Conservation (phyloP, 2,888 invertebrate species). For the Drymonia ruficornis region DNA sequence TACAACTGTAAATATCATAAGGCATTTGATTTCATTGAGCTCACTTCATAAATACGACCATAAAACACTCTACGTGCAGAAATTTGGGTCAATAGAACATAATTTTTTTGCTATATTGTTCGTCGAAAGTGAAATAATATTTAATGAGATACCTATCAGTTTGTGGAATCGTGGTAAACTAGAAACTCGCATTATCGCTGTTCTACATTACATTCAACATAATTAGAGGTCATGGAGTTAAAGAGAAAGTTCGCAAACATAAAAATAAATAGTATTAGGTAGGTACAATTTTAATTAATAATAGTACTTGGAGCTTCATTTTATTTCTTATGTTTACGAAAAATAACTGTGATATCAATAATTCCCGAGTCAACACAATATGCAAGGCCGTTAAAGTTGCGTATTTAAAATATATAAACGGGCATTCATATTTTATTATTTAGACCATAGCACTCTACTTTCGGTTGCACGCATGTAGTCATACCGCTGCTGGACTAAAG, state of each 20-base stretch:
- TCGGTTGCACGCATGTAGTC: too few species aligned
- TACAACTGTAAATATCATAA: background rate
- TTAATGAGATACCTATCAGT: slow-evolving; percentile 6
- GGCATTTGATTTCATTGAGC: background rate
- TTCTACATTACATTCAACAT: background rate
- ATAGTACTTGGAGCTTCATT: too few species aligned
- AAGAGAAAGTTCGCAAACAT: slow-evolving; percentile 1
- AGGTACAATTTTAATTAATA: too few species aligned
- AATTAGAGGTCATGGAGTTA: slow-evolving; percentile 12
- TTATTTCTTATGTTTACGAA: too few species aligned
- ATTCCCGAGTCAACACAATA: too few species aligned
- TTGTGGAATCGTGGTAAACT: slow-evolving; percentile 8
- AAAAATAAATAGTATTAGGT: too few species aligned
- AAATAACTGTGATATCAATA: too few species aligned
- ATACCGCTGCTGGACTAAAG: slow-evolving; percentile 5
- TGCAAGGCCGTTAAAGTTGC: too few species aligned
- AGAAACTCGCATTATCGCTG: slow-evolving; percentile 10
- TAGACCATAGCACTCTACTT: too few species aligned
- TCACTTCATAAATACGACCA: background rate
- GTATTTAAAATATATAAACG: too few species aligned
- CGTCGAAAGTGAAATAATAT: slow-evolving; percentile 6
- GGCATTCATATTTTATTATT: too few species aligned
- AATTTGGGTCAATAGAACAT: slow-evolving; percentile 2
- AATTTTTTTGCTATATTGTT: slow-evolving; percentile 1
- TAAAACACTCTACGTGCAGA: background rate